Base-by-base conservation (phyloP, 2,888 invertebrate genomes). In the Tholera decimalis region DNA sequence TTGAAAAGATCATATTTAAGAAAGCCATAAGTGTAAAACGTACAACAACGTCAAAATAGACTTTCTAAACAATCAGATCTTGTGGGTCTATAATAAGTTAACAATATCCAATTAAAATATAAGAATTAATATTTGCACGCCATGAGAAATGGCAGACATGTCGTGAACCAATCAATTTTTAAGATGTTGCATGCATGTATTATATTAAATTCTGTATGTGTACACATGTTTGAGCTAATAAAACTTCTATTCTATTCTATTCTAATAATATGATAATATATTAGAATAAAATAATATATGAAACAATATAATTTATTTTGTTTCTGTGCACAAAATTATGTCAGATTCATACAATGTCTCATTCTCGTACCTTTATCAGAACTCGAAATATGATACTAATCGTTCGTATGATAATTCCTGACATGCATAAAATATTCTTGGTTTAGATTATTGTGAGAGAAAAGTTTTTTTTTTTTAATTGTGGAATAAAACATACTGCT, bases 361-460 rank as follows among this genome's bases (percentile, higher is more conserved):
- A 71, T 63, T 71, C 60, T 51, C 56, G 41, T 61, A 59, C 41
- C 41, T n/a, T 62, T 75, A 64, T 64, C 55, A 33, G 49, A 49
- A 39, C 33, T 47, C 24, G 20, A 75, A 84, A 72, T 72, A 73
- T 60, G 47, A 60, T 76, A 69, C 51, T 65, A 55, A 56, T 72
- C 53, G 46, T 72, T 74, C 66, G 64, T 67, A 73, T 73, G 61
- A 65, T 72, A 73, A 76, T 64, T 63, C 33, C 60, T 73, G 74
- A 70, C 71, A 73, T 28, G 78, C 76, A 80, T 83, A 56, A 37
- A 53, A 35, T 8, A 66, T 67, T 85, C 83, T 85, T 78, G 68
- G 73, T 82, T 77, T 53, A 67, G 62, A 82, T 70, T 74, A 73
- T 75, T n/a, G n/a, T n/a, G n/a, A n/a, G 65, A 61, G 72, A 69